phyloP scores from a whole-genome alignment of 2,888 invertebrate species.

The Tuberolachnus salignus region DNA sequence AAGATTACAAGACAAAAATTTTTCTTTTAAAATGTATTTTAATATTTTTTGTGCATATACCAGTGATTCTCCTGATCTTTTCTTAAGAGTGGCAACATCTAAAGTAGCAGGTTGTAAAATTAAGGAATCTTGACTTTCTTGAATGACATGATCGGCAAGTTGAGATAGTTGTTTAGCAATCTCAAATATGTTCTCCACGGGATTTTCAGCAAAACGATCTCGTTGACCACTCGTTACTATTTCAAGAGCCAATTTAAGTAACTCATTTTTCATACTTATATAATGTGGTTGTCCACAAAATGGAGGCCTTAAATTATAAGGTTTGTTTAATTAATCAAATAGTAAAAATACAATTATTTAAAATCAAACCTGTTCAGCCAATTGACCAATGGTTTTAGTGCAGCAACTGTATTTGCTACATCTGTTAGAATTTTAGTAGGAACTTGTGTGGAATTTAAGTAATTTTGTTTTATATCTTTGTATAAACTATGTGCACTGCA shows the following conservation, averaged over 20 bases:
- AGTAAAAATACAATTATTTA: neutral
- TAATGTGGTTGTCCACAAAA: conserved; percentile 73
- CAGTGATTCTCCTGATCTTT: conserved; percentile 81
- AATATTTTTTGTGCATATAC: too few species aligned
- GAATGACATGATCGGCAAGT: conserved; percentile 84
- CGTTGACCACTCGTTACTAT: conserved; percentile 90
- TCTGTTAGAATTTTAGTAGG: conserved; percentile 82
- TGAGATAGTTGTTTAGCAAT: conserved; percentile 78
- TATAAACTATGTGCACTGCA: conserved; percentile 80
- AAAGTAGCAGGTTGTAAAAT: conserved; percentile 90
- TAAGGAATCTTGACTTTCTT: conserved; percentile 86
- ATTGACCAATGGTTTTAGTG: conserved; percentile 84
- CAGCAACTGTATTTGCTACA: conserved; percentile 82
- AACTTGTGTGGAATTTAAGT: conserved; percentile 67
- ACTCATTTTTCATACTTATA: conserved; percentile 72
- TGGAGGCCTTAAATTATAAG: conserved; percentile 64
- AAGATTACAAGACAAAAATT: too few species aligned
- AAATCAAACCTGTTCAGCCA: conserved; percentile 81
- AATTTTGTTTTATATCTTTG: conserved; percentile 71
- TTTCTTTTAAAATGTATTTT: too few species aligned
- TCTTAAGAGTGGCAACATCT: conserved; percentile 84
- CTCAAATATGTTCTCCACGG: conserved; percentile 75
- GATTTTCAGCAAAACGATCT: conserved; percentile 86
- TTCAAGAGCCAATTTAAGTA: conserved; percentile 80
- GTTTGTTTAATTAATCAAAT: neutral